A percentile compares a stretch with the other conserved stretches of the same genome.
Evolutionary conservation across 2,113 vertebrate species (phyloP).

Genomic region (Calonectris borealis): DNA sequence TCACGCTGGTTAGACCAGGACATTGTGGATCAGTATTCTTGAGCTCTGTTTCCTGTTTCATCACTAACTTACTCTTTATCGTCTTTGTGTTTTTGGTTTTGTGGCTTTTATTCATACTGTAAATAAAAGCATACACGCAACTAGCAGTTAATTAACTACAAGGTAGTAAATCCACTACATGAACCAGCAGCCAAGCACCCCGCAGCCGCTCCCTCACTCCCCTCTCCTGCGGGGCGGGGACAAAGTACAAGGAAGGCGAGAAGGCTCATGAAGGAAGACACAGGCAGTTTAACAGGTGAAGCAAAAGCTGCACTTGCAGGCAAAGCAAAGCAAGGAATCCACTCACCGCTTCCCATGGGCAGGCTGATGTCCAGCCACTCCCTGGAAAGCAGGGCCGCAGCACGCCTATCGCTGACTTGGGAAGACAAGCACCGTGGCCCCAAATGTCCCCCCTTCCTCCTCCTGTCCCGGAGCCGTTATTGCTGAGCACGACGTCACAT

Average conservation of each 20-base stretch:
- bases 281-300: background rate
- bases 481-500: background rate
- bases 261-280: background rate
- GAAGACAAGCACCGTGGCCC: background rate
- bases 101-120: background rate
- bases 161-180: slow-evolving; percentile 3
- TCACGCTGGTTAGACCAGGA: background rate
- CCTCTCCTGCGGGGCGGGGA: background rate
- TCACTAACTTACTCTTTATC: background rate
- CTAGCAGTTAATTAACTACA: slow-evolving; percentile 46
- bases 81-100: background rate
- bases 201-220: background rate
- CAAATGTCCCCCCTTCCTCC: fast-evolving
- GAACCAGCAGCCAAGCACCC: background rate
- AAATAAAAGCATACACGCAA: slow-evolving; percentile 56
- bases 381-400: background rate
- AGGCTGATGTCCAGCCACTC: background rate
- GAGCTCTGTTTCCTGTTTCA: background rate
- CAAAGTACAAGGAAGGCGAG: background rate
- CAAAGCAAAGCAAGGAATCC: background rate
- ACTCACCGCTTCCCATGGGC: background rate
- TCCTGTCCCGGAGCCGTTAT: background rate
- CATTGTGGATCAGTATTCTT: background rate
- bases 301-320: background rate
- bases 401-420: fast-evolving